Percentiles rank a stretch among this genome's conserved stretches.
Conservation (phyloP, 37 sponge, comb jelly and placozoan species). For the Chondrilla cf. caribensis region DNA sequence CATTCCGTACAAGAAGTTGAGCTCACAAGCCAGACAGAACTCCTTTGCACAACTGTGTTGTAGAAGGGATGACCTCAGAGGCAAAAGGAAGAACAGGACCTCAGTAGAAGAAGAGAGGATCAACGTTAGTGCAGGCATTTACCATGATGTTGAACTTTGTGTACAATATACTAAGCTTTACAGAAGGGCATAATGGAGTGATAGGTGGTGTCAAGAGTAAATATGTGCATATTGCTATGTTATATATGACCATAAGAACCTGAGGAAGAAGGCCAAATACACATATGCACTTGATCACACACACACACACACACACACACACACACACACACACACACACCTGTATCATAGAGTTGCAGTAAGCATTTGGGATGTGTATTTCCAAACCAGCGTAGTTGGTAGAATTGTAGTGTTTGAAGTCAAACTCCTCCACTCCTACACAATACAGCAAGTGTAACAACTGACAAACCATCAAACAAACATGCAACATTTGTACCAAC, state of each 20-base stretch:
- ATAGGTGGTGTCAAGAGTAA: too few relatives aligned
- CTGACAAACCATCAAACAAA: too few relatives aligned
- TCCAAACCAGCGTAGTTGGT: slow-evolving; percentile 85
- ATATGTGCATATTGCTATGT: too few relatives aligned
- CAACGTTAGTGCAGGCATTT: neutral
- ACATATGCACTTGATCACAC: neutral
- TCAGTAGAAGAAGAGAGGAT: neutral
- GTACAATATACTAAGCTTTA: too few relatives aligned
- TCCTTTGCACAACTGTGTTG: slow-evolving; percentile 76
- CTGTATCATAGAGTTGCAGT: slow-evolving; percentile 89
- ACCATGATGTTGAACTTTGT: too few relatives aligned
- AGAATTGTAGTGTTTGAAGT: slow-evolving; percentile 70
- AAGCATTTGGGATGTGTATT: slow-evolving; percentile 84
- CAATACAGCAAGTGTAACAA: neutral
- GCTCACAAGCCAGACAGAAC: slow-evolving; percentile 86
- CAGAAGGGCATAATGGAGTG: too few relatives aligned
- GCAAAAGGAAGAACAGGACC: slow-evolving; percentile 88
- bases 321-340: slow-evolving; percentile 22
- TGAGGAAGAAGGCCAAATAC: neutral
- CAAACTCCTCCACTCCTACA: slow-evolving; percentile 76
- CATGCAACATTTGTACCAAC: too few relatives aligned
- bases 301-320: slow-evolving; percentile 23
- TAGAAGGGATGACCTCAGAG: slow-evolving; percentile 52
- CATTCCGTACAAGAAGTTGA: slow-evolving; percentile 82
- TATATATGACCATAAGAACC: neutral